These are phyloP conservation scores for Drosophila paucipuncta DNA, from an alignment of 2,888 invertebrate genomes.

Conservation along the genomic window DNA sequence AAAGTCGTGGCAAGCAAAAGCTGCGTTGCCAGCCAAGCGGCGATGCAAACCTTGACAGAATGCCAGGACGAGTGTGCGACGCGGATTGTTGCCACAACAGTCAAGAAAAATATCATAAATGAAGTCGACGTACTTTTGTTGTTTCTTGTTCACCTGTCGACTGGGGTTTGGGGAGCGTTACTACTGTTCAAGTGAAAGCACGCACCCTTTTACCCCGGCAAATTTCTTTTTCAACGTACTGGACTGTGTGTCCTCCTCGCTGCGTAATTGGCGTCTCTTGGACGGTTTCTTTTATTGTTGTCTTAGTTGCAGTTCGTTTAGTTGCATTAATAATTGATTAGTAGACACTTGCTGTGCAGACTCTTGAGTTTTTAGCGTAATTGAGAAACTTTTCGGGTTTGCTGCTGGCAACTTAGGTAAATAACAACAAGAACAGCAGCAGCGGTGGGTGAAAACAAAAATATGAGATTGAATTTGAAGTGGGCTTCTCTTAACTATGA, in stretches of 20 bases:
- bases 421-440: neutral
- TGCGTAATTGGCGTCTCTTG: slow-evolving; percentile 37
- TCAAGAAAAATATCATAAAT: slow-evolving; percentile 29
- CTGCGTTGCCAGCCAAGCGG: slow-evolving; percentile 60
- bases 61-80: slow-evolving; percentile 22
- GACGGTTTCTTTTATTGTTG: slow-evolving; percentile 37
- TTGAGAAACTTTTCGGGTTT: slow-evolving; percentile 44
- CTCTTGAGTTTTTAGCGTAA: slow-evolving; percentile 38
- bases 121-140: slow-evolving; percentile 47
- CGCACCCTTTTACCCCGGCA: slow-evolving; percentile 19
- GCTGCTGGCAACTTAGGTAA: slow-evolving; percentile 1
- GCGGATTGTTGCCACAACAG: slow-evolving; percentile 51
- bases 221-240: slow-evolving; percentile 45
- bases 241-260: slow-evolving; percentile 3
- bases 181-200: slow-evolving; percentile 34
- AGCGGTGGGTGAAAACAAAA: slow-evolving; percentile 2
- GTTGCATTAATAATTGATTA: slow-evolving; percentile 61
- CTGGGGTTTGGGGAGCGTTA: neutral
- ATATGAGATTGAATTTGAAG: neutral
- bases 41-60: slow-evolving; percentile 55
- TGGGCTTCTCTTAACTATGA: neutral
- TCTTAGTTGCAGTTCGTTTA: slow-evolving; percentile 25
- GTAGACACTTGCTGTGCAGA: slow-evolving; percentile 23
- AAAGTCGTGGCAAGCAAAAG: slow-evolving; percentile 56
- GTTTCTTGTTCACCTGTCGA: slow-evolving; percentile 41